phyloP scores from a whole-genome alignment of 1,140 invertebrate genomes.

The Tetragnatha versicolor region DNA sequence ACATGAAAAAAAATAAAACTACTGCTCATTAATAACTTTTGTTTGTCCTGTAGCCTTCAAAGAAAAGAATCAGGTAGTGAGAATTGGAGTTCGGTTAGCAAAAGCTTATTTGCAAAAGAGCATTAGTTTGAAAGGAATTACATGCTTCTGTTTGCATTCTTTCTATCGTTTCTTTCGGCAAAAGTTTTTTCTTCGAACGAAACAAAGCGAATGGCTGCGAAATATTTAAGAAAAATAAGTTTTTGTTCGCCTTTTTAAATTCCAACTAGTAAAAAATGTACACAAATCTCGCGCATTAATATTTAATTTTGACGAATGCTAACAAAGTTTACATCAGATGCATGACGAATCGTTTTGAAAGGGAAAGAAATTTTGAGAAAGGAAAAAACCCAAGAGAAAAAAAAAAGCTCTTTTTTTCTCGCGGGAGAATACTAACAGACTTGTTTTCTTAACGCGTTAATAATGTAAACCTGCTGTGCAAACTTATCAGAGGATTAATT shows the following conservation, averaged over 20 bases:
- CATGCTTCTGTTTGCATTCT: not conserved
- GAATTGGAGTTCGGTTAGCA: not conserved
- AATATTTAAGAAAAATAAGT: conserved; percentile 9
- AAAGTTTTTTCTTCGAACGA: not conserved
- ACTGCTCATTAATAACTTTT: too few species aligned
- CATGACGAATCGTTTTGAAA: not conserved
- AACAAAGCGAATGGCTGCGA: not conserved
- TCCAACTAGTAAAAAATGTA: not conserved
- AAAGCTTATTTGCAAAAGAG: not conserved
- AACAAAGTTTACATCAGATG: conserved; percentile 3
- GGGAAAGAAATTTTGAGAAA: not conserved
- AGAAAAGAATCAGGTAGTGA: too few species aligned
- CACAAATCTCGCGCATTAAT: conserved; percentile 11
- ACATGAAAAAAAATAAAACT: too few species aligned
- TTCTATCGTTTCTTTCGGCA: not conserved
- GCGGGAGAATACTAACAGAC: not conserved
- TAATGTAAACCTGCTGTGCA: conserved; percentile 29
- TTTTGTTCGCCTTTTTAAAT: not conserved
- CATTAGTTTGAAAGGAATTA: not conserved
- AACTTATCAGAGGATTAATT: conserved; percentile 46
- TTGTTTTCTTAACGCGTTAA: conserved; percentile 24
- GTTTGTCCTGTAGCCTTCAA: too few species aligned
- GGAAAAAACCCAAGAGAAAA: conserved; percentile 17
- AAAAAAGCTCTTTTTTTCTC: conserved; percentile 20
- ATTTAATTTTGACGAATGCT: conserved; percentile 42